Evolutionary conservation across 1,140 invertebrate genomes (phyloP), one percentile per base, ranked within the genome.

Genomic region (Glomeris maerens): DNA sequence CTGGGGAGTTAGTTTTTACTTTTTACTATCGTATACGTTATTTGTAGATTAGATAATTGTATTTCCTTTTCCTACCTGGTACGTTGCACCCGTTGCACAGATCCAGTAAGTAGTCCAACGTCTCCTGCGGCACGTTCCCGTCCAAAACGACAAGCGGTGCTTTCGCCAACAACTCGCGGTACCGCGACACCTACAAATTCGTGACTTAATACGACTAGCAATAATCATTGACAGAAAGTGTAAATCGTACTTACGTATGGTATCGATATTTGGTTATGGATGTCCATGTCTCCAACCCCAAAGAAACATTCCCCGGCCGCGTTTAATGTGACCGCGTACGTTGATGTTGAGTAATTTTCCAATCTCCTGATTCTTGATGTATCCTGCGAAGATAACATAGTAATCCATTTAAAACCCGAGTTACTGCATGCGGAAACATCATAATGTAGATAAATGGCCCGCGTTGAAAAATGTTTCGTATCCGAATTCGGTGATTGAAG

Each of bases 251-350:
- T 62, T 53, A 73, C 68, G 59, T 65, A 66, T 49, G 79, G 62
- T 2, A 74, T 64, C 5, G 76, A 75, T 39, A 95, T 82, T 47
- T 71, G 60, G n/a, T 73, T 59, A 60, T 92, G 83, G 45, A 85
- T 75, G 22, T 75, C 73, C 83, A 91, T 87, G 61, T 92, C 86
- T 1, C 84, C 87, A 28, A 93, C 66, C 0, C 82, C 78, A 41
- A 88, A 73, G 40, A 74, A 68, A 57, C 85, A 84, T 57, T 90
- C 82, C 1, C 90, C 88, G 21, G 64, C 66, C 1, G 65, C 58
- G 59, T 84, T 77, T 21, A 92, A 67, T 20, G 91, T 64, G 2
- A 79, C 75, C 0, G 78, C 80, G 60, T 87, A 90, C 17, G 80
- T 78, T 0, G 80, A 78, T 1, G 83, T 87, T 0, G 69, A 63